These are phyloP conservation scores for Agrilus planipennis DNA, from an alignment of 1,140 invertebrate species.

Conservation along the genomic window DNA sequence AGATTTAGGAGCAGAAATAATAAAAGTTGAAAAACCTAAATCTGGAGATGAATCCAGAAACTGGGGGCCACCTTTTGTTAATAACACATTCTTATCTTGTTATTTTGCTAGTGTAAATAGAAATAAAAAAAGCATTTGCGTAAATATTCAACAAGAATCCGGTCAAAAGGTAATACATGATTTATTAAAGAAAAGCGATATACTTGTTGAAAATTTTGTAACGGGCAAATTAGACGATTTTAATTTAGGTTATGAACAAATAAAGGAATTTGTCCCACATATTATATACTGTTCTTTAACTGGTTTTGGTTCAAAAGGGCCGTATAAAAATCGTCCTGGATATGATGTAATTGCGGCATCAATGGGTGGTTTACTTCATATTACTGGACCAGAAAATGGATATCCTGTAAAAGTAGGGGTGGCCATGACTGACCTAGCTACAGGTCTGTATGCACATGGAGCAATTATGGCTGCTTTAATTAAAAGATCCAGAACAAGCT, in stretches of 20 bases:
- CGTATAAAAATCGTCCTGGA: constrained; percentile 73
- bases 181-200: constrained; percentile 65
- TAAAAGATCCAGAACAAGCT: constrained; percentile 61
- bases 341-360: constrained; percentile 95
- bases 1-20: constrained; percentile 88
- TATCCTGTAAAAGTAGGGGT: constrained; percentile 87
- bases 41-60: constrained; percentile 81
- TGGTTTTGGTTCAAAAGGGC: constrained; percentile 80
- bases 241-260: constrained; percentile 65
- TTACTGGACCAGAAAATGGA: constrained; percentile 75
- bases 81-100: constrained; percentile 56
- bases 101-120: constrained; percentile 87
- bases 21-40: constrained; percentile 75
- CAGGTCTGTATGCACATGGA: constrained; percentile 90
- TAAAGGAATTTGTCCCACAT: constrained; percentile 59
- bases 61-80: constrained; percentile 87
- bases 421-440: constrained; percentile 85
- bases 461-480: constrained; percentile 86
- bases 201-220: constrained; percentile 90
- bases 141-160: constrained; percentile 64
- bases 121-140: constrained; percentile 89
- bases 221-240: constrained; percentile 76
- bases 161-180: constrained; percentile 65
- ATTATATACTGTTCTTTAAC: constrained; percentile 92
- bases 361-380: constrained; percentile 77